Evolutionary conservation across 2,888 invertebrate genomes (phyloP).

Genomic region (Parthenolecanium corni): DNA sequence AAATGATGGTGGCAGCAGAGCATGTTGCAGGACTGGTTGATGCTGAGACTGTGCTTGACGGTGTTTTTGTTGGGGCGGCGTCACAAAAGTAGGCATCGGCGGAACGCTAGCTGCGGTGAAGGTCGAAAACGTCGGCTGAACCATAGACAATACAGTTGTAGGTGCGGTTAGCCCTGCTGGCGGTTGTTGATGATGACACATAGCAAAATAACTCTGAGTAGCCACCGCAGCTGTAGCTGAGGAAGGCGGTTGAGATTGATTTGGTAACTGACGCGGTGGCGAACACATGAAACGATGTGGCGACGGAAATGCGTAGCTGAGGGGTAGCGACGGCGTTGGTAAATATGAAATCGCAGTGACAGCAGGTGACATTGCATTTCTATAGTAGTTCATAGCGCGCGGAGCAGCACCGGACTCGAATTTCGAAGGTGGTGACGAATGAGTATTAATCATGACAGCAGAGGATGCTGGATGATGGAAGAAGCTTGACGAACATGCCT

Average conservation of each 20-base stretch:
- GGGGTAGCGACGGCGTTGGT: neutral
- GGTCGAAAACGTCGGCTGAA: constrained; percentile 2
- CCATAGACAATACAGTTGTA: neutral
- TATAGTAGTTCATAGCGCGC: too few species aligned
- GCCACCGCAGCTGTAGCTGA: neutral
- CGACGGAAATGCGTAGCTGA: constrained; percentile 12
- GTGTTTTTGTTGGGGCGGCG: neutral
- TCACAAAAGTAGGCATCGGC: constrained; percentile 7
- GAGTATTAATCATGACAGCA: too few species aligned
- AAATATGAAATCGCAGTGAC: too few species aligned
- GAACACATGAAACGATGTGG: constrained; percentile 20
- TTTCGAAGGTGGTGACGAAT: too few species aligned
- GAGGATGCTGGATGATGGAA: constrained; percentile 9
- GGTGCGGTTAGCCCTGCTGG: neutral
- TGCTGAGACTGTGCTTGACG: neutral
- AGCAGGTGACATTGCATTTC: too few species aligned
- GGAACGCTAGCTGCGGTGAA: constrained; percentile 14
- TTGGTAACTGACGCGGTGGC: constrained; percentile 24
- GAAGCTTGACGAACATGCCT: neutral
- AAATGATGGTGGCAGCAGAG: neutral
- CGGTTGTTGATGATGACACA: constrained; percentile 7
- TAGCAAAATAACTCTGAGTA: constrained; percentile 13
- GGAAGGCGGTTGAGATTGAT: neutral
- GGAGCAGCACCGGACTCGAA: too few species aligned
- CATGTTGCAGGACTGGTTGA: too few species aligned